phyloP scores from a whole-genome alignment of 2,888 invertebrate species.

The Pocota personata region DNA sequence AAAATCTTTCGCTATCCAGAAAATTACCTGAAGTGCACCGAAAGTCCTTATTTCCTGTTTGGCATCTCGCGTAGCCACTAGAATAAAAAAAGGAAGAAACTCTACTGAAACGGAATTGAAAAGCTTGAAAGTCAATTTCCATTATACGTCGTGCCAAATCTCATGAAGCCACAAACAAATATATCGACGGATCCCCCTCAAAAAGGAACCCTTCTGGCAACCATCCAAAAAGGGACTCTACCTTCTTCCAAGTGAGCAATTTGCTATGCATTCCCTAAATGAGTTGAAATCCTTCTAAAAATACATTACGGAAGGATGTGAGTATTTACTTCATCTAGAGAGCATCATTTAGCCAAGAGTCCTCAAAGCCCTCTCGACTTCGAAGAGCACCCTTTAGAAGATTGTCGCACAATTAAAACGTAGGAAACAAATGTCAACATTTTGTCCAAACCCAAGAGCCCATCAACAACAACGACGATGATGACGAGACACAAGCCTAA shows the following conservation, averaged over 20 bases:
- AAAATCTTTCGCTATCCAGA: conserved; percentile 2
- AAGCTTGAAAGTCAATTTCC: conserved; percentile 55
- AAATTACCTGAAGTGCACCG: conserved; percentile 47
- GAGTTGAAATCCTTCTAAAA: conserved; percentile 22
- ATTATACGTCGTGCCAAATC: conserved; percentile 41
- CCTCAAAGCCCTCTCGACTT: conserved; percentile 15
- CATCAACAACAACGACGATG: not conserved
- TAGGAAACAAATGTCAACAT: conserved; percentile 60
- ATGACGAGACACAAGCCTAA: conserved; percentile 18
- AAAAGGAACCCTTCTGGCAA: conserved; percentile 29
- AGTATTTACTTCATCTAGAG: conserved; percentile 38
- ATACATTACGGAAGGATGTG: not conserved
- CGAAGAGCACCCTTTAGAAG: conserved; percentile 37
- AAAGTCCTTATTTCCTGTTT: conserved; percentile 56
- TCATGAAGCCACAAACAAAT: conserved; percentile 43
- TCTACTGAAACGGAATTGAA: conserved; percentile 49
- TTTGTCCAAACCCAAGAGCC: conserved; percentile 7
- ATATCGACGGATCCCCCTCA: not conserved
- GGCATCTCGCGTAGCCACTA: conserved; percentile 36
- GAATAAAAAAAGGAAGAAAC: not conserved
- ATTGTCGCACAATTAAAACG: conserved; percentile 60
- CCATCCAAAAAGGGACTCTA: conserved; percentile 15
- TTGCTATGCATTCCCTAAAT: conserved; percentile 38
- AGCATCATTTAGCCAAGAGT: conserved; percentile 40
- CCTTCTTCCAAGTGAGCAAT: conserved; percentile 44